A percentile compares a stretch with the other conserved stretches of the same genome.
Evolutionary conservation across 2,888 invertebrate genomes (phyloP).

Genomic region (Cheilosia pagana): DNA sequence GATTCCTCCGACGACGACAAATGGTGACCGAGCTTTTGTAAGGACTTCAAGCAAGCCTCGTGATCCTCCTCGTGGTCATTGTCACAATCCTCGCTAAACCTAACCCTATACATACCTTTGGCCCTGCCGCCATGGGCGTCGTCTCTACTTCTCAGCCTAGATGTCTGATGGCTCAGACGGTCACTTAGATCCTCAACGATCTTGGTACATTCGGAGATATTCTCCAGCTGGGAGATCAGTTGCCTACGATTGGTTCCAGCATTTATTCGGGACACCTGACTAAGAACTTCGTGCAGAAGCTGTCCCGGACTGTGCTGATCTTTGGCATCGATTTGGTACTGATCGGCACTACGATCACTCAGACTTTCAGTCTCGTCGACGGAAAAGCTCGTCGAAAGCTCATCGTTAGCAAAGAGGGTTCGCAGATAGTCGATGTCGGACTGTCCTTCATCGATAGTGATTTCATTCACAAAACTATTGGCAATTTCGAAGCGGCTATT

Average conservation of each 20-base stretch:
- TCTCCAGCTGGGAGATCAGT: constrained; percentile 61
- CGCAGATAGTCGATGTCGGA: constrained; percentile 51
- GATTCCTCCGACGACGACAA: constrained; percentile 63
- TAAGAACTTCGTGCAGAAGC: constrained; percentile 65
- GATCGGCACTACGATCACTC: constrained; percentile 22
- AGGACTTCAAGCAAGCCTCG: constrained; percentile 31
- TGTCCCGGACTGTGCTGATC: constrained; percentile 66
- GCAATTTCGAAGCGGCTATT: constrained; percentile 81
- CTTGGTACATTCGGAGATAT: constrained; percentile 64
- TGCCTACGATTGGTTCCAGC: constrained; percentile 53
- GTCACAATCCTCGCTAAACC: constrained; percentile 61
- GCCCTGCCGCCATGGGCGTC: constrained; percentile 16
- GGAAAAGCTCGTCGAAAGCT: constrained; percentile 61
- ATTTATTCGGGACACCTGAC: constrained; percentile 60
- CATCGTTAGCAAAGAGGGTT: constrained; percentile 51
- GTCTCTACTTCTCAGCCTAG: constrained; percentile 37
- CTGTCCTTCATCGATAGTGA: constrained; percentile 76
- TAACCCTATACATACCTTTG: constrained; percentile 31
- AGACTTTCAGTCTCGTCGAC: constrained; percentile 32
- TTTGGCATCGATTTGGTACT: constrained; percentile 18
- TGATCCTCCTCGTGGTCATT: constrained; percentile 46
- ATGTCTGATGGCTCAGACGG: constrained; percentile 47
- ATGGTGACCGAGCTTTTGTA: constrained; percentile 53
- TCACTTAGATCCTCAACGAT: constrained; percentile 68
- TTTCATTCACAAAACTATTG: constrained; percentile 79